These are phyloP conservation scores for Philypnodon macrostomus DNA, from an alignment of 2,797 vertebrate species.

Conservation along the genomic window DNA sequence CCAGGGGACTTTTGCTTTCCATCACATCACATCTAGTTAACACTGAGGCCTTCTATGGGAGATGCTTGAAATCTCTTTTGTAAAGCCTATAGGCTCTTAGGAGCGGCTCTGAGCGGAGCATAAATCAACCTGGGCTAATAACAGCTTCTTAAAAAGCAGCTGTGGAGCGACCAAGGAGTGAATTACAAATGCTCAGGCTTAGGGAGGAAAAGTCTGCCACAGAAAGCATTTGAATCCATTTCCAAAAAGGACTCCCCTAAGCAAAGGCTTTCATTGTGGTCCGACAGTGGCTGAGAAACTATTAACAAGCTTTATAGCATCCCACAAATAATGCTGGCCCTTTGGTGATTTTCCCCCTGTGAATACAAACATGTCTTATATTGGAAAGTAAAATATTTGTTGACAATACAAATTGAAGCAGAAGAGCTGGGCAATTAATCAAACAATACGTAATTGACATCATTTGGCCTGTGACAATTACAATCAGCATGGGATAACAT, in stretches of 20 bases:
- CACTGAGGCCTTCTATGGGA: slow-evolving; percentile 37
- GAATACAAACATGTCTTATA: slow-evolving; percentile 15
- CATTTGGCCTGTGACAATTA: background rate
- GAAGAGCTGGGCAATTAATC: slow-evolving; percentile 1
- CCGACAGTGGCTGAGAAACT: background rate
- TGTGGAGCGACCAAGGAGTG: slow-evolving; percentile 36
- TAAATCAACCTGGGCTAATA: slow-evolving; percentile 65
- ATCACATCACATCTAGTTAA: slow-evolving; percentile 60
- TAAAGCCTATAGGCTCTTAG: slow-evolving; percentile 29
- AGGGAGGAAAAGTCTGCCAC: slow-evolving; percentile 15
- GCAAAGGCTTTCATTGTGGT: slow-evolving; percentile 18
- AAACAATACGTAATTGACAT: slow-evolving; percentile 6
- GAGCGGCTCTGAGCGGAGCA: slow-evolving; percentile 35
- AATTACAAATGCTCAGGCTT: slow-evolving; percentile 41
- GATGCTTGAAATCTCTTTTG: slow-evolving; percentile 48
- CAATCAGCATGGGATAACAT: slow-evolving; percentile 3
- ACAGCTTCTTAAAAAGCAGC: slow-evolving; percentile 56
- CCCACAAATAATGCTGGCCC: slow-evolving; percentile 11
- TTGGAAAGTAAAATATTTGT: slow-evolving; percentile 20
- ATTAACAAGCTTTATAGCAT: background rate
- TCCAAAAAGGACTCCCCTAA: slow-evolving; percentile 19
- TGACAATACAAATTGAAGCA: slow-evolving; percentile 5
- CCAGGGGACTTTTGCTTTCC: slow-evolving; percentile 44
- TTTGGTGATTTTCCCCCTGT: slow-evolving; percentile 15
- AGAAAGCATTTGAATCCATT: slow-evolving; percentile 31